Evolutionary conservation across 2,888 invertebrate species (phyloP), one percentile per base, ranked within the genome.

Genomic region (Lacanobia oleracea): DNA sequence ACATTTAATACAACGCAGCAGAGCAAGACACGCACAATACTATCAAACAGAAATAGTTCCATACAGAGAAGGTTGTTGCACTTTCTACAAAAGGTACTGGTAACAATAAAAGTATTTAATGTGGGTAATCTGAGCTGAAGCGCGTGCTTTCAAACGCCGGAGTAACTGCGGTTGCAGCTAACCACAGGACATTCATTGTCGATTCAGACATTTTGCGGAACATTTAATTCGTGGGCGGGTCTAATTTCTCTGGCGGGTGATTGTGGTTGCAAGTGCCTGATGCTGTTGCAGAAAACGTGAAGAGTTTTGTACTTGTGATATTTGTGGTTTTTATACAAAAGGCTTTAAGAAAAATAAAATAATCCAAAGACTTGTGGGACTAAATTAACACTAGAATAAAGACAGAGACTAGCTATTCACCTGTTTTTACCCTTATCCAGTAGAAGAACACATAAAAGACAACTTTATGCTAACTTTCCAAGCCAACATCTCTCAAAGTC

Each of bases 81-180:
- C 88, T 86, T 87, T 83, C 85, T 84, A 84, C 81, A 86, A 68
- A 82, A 85, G 75, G 82, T 71, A 71, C 69, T 67, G 18, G 51
- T 50, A 62, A 85, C 81, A 87, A 90, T 88, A 87, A 87, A 88
- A 86, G 83, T 86, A 85, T 81, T 85, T 76, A 82, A 74, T 81
- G 63, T 71, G 16, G 60, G 85, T 86, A 88, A 89, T 73, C 69
- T 69, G 86, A 89, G 82, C 81, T 74, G 78, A 48, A 45, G 85
- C 75, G 85, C 84, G 86, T 85, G 88, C 89, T 76, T 83, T 79
- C 83, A 80, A 75, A 85, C 54, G 63, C 33, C 69, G 67, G 66
- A 56, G 50, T 57, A 65, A 74, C 72, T 76, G 85, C 73, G 86
- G 87, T 84, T 84, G 60, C 54, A 64, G 23, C 37, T 67, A 83